Evolutionary conservation across 2,888 invertebrate species (phyloP), one percentile per base, ranked within the genome.

Genomic region (Tetheella fluctuosa): DNA sequence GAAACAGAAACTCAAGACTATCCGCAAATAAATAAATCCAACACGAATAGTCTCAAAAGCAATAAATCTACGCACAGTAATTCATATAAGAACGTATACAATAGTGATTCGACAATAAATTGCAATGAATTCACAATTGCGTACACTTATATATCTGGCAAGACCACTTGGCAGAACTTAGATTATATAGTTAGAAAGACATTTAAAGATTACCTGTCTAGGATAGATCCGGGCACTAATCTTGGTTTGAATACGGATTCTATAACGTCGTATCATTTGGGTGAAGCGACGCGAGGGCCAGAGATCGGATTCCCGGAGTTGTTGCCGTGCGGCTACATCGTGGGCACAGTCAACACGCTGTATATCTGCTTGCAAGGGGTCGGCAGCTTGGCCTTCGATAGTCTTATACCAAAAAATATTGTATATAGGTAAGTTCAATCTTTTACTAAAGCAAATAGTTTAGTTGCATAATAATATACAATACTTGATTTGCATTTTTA

Each of bases 391-490:
- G 97, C 98, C 10, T 98, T 99, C 84, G 98, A 99, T 89, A 98
- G 98, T 61, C 94, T 99, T 68, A 98, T 99, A 87, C 99, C 99
- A 69, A 97, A 98, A 93, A 97, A 98, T 79, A 98, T 99, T 77
- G 97, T 99, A 59, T 98, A 99, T 91, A 96, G 99, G 86, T 94
- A 93, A 79, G 94, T 79, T 58, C 52, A 23, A 54, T 6, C 54
- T 48, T 15, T 52, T 42, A 15, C 2, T 42, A 2, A 37, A 37
- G 2, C 1, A 13, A 13, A 37, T 37, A 3, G 1, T 37, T 37
- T 34, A 34, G 30, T 10, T 34, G 12, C 8, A 10, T 34, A 6
- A 8, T 34, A 7, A 34, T 34, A 34, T 1, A n/a, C n/a, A n/a
- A n/a, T n/a, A n/a, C n/a, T n/a, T n/a, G n/a, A n/a, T n/a, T n/a